Percentiles rank a stretch among this genome's conserved stretches.
These are phyloP conservation scores for Oscheius sp. DNA, from an alignment of 1,140 invertebrate species.

Conservation along the genomic window DNA sequence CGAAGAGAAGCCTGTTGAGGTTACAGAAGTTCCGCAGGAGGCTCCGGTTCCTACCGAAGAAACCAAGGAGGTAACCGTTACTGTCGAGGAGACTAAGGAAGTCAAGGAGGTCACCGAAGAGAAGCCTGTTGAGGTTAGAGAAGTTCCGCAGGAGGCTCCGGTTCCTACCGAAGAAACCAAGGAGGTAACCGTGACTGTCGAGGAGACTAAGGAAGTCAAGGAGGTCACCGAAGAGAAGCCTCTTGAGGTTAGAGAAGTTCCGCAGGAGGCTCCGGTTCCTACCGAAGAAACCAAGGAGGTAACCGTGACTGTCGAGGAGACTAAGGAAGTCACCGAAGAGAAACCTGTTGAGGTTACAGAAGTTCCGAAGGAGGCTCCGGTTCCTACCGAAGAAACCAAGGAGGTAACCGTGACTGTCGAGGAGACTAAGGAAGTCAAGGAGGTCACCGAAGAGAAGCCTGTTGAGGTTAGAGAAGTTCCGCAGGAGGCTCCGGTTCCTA, in stretches of 20 bases:
- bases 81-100: background rate
- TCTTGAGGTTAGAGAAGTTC: too few relatives aligned
- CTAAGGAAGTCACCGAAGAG: background rate
- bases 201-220: too few relatives aligned
- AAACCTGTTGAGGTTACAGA: background rate
- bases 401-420: too few relatives aligned
- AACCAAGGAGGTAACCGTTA: too few relatives aligned
- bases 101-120: background rate
- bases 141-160: background rate
- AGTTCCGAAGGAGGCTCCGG: background rate
- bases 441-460: background rate
- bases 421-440: background rate
- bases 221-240: background rate
- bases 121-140: background rate
- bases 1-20: background rate
- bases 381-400: background rate
- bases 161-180: background rate
- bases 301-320: background rate
- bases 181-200: too few relatives aligned
- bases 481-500: background rate
- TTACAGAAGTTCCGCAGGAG: background rate
- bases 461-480: constrained; percentile 1
- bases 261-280: too few relatives aligned
- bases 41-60: background rate
- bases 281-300: background rate